Evolutionary conservation across 2,888 invertebrate species (phyloP).

Genomic region (Metacarcinus magister): DNA sequence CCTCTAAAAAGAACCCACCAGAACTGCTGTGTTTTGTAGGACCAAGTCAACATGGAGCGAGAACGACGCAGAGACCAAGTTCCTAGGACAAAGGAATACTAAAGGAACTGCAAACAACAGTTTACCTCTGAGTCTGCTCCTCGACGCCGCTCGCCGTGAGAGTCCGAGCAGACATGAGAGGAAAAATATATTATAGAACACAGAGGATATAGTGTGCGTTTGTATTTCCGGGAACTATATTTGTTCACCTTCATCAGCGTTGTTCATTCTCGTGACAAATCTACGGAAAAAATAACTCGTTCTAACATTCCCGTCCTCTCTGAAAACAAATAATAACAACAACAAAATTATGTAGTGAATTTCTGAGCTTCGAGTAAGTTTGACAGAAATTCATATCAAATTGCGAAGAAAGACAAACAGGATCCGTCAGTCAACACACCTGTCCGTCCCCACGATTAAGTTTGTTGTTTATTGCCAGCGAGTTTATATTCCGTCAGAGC

Average conservation of each 20-base stretch:
- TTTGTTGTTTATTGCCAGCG: background rate
- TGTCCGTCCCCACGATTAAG: background rate
- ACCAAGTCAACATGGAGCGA: conserved; percentile 37
- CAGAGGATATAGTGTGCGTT: background rate
- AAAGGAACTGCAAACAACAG: conserved; percentile 33
- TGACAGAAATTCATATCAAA: background rate
- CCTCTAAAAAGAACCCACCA: conserved; percentile 10
- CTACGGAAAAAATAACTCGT: too few species aligned
- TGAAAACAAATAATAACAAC: background rate
- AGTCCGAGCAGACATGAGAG: background rate
- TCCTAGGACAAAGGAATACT: conserved; percentile 27
- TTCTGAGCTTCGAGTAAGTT: background rate
- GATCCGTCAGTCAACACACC: conserved; percentile 31
- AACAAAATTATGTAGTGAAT: background rate
- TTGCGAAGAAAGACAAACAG: conserved; percentile 26
- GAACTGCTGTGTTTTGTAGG: conserved; percentile 28
- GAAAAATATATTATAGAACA: conserved; percentile 21
- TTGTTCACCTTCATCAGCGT: too few species aligned
- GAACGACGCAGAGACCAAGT: conserved; percentile 39
- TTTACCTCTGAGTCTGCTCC: background rate
- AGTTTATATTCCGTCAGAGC: background rate
- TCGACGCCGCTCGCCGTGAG: background rate
- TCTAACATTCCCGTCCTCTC: background rate
- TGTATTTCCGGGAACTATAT: background rate
- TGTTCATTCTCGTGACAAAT: background rate